Evolutionary conservation across 2,113 vertebrate species (phyloP), one percentile per base, ranked within the genome.

Genomic region (Spea bombifrons): DNA sequence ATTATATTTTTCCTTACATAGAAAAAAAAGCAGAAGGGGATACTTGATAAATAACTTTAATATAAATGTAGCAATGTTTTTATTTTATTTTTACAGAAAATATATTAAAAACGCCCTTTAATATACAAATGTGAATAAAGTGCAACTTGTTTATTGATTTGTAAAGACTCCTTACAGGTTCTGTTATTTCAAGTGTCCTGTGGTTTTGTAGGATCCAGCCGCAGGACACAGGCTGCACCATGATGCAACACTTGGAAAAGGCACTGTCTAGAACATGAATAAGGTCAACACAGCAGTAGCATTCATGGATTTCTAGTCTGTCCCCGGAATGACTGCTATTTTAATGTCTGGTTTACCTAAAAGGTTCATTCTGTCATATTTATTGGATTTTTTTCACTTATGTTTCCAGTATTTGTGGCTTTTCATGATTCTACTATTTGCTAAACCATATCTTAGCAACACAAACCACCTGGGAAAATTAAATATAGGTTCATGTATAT

Each of bases 271-370:
- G 64, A 73, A 48, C 48, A 59, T 80, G 71, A 80, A 61, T 48
- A 67, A 15, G 65, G 16, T 30, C 48, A 67, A 46, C n/a, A 80
- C 78, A 80, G 74, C 44, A 68, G 71, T n/a, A 80, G 71, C 65
- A 80, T 80, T 80, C 78, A 80, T 71, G 43, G 30, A 44, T 48
- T 53, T 68, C 78, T 52, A 8, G 53, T 17, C 78, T 73, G 64
- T 73, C 53, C 64, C 61, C 65, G 59, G 30, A n/a, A 17, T 65
- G 5, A 61, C 44, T 67, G 71, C 71, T 80, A 68, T 80, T 74
- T 80, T 80, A 73, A 80, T 80, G 64, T 68, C 78, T 80, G 78
- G 71, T 46, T 52, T 68, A 74, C 78, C 64, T 68, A 74, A 66
- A 55, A 74, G 52, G 64, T 74, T 80, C 55, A 45, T 74, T 49